These are phyloP conservation scores for Xylota sylvarum DNA, from an alignment of 2,888 invertebrate genomes.

Conservation along the genomic window DNA sequence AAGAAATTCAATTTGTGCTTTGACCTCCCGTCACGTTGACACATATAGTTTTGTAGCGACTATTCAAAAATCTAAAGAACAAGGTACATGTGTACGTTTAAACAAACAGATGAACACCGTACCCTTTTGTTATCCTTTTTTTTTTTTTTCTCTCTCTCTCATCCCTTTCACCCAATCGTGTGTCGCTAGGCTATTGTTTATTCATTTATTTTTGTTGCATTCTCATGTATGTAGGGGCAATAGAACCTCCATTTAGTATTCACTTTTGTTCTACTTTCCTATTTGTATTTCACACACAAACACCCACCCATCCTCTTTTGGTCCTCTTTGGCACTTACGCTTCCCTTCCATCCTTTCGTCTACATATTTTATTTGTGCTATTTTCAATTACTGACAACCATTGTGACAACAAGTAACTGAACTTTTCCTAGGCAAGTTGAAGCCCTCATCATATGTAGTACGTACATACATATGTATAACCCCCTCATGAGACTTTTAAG, in stretches of 20 bases:
- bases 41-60: not conserved
- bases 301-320: too few species aligned
- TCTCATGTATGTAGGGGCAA: not conserved
- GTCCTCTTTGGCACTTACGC: not conserved
- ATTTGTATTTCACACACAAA: not conserved
- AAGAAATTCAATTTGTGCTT: slow-evolving; percentile 23
- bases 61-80: not conserved
- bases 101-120: slow-evolving; percentile 4
- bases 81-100: not conserved
- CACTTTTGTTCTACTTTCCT: not conserved
- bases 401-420: slow-evolving; percentile 5
- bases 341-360: not conserved
- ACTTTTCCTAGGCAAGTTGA: not conserved
- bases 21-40: slow-evolving; percentile 14
- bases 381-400: not conserved
- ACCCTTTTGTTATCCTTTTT: not conserved
- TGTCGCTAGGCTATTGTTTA: not conserved
- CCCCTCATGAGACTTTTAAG: slow-evolving; percentile 1
- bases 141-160: not conserved
- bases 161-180: not conserved
- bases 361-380: slow-evolving; percentile 2
- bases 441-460: not conserved
- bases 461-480: too few species aligned
- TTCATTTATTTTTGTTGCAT: slow-evolving; percentile 7
- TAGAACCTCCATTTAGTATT: not conserved